Base-by-base conservation (phyloP, 2,888 invertebrate species). In the Cataglyphis cursor region DNA sequence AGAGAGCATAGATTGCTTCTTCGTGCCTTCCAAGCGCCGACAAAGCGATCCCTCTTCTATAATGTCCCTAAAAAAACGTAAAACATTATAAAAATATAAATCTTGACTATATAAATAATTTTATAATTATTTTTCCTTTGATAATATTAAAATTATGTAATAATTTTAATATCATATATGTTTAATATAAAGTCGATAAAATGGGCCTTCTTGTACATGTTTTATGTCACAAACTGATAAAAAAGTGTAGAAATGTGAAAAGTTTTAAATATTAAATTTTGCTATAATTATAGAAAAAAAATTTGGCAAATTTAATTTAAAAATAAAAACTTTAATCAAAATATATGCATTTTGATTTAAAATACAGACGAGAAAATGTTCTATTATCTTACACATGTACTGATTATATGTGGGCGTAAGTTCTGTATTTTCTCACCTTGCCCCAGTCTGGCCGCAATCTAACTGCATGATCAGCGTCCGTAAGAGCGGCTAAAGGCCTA, bases 371-470 rank as follows among this genome's bases (percentile, higher is more conserved):
- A 51, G 15, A 24, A 48, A 59, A 18, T 66, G 6, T 54, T 6
- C 41, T 51, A 41, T 31, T 59, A 28, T 18, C 5, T 44, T 21
- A 44, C 12, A 44, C 10, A 35, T 68, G 38, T 18, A 24, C 48
- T 65, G 64, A 65, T 59, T 24, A 51, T 66, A 65, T 24, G 31
- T 44, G 35, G 9, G 31, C 21, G 38, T 41, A 6, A 21, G 61
- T 48, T 21, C 38, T 68, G 61, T 59, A 48, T 48, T 76, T 72
- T 38, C 94, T 95, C 94, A 97, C 97, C 96, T 97, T 97, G 85
- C 96, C 96, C 96, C 97, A 97, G 88, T 96, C 96, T 68, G 97
- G 97, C 87, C 96, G 95, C 81, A 96, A 93, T 89, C 95, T 95
- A 73, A 97, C 95, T 38, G 96, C 96, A 88, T 95, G 95, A 90